A percentile compares a stretch with the other conserved stretches of the same genome.
These are phyloP conservation scores for Araneus ventricosus DNA, from an alignment of 1,140 invertebrate species.

Conservation along the genomic window DNA sequence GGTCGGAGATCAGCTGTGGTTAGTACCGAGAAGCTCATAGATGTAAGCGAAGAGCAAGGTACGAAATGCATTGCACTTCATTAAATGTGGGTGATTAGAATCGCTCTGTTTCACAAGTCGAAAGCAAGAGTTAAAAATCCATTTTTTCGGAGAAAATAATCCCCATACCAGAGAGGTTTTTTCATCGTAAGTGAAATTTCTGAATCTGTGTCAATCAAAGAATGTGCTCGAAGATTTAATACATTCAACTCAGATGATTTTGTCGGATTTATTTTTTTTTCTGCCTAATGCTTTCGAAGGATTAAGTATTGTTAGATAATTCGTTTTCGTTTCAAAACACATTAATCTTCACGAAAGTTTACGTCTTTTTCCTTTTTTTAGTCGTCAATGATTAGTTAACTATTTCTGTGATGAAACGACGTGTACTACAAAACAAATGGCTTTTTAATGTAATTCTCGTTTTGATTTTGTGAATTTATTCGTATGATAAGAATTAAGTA, in stretches of 20 bases:
- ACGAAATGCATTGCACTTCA: neutral
- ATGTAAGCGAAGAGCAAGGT: slow-evolving; percentile 15
- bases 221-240: neutral
- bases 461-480: neutral
- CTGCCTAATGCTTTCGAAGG: neutral
- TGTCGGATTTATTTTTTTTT: neutral
- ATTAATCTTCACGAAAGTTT: neutral
- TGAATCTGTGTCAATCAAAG: neutral
- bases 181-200: neutral
- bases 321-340: neutral
- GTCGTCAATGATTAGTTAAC: neutral
- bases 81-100: slow-evolving; percentile 31
- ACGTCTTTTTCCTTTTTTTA: neutral
- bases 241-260: neutral
- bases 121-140: slow-evolving; percentile 30
- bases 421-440: neutral
- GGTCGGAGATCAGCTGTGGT: neutral
- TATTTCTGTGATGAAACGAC: neutral
- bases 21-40: neutral
- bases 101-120: slow-evolving; percentile 13
- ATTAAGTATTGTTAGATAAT: neutral
- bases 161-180: neutral
- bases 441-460: neutral
- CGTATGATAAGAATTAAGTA: neutral
- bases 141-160: neutral